phyloP scores from a whole-genome alignment of 2,113 vertebrate species.

The Atractosteus spatula region DNA sequence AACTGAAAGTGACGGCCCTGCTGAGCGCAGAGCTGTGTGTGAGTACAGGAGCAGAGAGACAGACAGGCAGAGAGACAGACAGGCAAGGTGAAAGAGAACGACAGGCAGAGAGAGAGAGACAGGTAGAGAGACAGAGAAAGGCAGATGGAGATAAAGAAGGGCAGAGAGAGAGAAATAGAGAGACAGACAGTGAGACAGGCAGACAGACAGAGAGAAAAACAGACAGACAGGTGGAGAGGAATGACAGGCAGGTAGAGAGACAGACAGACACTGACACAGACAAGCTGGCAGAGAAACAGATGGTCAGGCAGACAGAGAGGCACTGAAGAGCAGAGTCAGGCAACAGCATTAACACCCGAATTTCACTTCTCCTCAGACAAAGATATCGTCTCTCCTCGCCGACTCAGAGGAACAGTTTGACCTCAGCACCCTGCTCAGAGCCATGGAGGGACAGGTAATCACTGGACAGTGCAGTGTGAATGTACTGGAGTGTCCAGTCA shows the following conservation, averaged over 20 bases:
- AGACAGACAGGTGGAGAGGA: too few relatives aligned
- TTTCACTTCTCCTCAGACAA: constrained; percentile 58
- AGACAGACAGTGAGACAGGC: neutral
- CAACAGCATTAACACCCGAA: neutral
- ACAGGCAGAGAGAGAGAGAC: too few relatives aligned
- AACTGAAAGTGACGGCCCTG: constrained; percentile 83
- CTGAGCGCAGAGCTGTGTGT: constrained; percentile 79
- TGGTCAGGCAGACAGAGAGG: too few relatives aligned
- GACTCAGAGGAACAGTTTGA: constrained; percentile 50
- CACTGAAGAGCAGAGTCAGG: too few relatives aligned
- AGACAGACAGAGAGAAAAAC: neutral
- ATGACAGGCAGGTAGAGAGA: neutral
- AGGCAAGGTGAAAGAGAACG: too few relatives aligned
- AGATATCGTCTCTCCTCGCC: constrained; percentile 57
- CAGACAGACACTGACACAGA: neutral
- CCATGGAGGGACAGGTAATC: constrained; percentile 73
- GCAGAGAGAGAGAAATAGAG: too few relatives aligned
- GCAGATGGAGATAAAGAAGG: too few relatives aligned
- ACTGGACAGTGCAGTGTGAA: too few relatives aligned
- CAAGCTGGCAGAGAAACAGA: too few relatives aligned
- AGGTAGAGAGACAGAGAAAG: too few relatives aligned
- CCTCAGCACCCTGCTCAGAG: constrained; percentile 64
- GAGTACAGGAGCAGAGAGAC: constrained; percentile 38
- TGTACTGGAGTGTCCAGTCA: too few relatives aligned
- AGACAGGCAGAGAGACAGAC: neutral